Base-by-base conservation (phyloP, 2,888 invertebrate genomes). In the Plebejus melissa region DNA sequence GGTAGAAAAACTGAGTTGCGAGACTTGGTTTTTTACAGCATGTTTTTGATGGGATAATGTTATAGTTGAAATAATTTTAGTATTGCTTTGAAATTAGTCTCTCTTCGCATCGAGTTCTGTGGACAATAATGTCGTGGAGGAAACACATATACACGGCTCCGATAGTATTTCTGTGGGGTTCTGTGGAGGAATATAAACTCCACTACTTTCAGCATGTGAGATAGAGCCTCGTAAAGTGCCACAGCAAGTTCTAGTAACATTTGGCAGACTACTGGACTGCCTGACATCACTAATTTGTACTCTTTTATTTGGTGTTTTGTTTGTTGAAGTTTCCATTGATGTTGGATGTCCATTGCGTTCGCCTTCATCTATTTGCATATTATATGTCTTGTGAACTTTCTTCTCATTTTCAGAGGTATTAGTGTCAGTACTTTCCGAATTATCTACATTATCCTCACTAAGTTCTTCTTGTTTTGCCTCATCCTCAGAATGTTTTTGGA, bases 181-280 rank as follows among this genome's bases (percentile, higher is more conserved):
- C 1, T 65, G 65, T 32, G 65, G 65, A 36, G 65, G 65, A 36
- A 65, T 65, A 65, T 36, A 65, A 65, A 65, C 36, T 36, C 65
- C 16, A 16, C 32, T 32, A 4, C 13, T 36, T 13, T 32, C 65
- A 65, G 65, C 65, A 65, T 65, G 13, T 65, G 65, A 65, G 32
- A 65, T 65, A 22, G 32, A 65, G 32, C 65, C 65, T 36, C 32
- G 32, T 32, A 32, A 32, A 32, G 32, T 65, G 1, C 32, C 65
- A 13, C 32, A 13, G 16, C 13, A 1, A 36, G 65, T 32, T 65
- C 32, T 36, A 32, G 4, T 36, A 4, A 65, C 65, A 32, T 28
- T 65, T 32, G 65, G 65, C 32, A 65, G 5, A 65, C 65, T 65
- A 32, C 11, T 65, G 1, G 22, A 32, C 5, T 22, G 65, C 2